Evolutionary conservation across 2,797 vertebrate genomes (phyloP).

Genomic region (Coregonus suidteri): DNA sequence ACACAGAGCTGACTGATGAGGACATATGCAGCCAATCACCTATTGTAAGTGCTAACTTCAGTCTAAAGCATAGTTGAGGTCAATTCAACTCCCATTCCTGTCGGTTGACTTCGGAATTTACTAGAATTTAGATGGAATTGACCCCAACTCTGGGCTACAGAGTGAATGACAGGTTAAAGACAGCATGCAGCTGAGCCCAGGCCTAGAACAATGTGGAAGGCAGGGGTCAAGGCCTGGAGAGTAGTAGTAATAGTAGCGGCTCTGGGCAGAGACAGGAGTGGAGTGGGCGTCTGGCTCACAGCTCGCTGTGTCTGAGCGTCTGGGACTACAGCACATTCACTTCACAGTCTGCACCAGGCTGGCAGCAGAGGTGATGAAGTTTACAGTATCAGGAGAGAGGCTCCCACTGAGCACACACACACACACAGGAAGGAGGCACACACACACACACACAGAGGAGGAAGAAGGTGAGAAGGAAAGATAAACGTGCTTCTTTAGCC

Average conservation of each 20-base stretch:
- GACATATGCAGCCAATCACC: background rate
- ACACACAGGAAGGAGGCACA: conserved; percentile 14
- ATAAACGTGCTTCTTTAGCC: background rate
- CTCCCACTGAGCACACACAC: conserved; percentile 55
- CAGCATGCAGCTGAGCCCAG: conserved; percentile 13
- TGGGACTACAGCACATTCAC: conserved; percentile 71
- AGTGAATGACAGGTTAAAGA: conserved; percentile 12
- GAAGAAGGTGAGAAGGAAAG: background rate
- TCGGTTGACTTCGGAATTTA: background rate
- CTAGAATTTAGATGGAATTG: background rate
- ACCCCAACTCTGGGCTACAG: too few species aligned
- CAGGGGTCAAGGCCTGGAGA: conserved; percentile 13
- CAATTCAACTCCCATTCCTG: background rate
- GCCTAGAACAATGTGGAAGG: background rate
- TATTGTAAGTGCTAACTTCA: background rate
- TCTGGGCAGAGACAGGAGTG: conserved; percentile 70
- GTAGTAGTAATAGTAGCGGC: conserved; percentile 65
- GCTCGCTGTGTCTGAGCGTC: conserved; percentile 70
- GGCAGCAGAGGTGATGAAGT: conserved; percentile 60
- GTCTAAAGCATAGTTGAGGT: background rate
- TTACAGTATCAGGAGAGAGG: conserved; percentile 32
- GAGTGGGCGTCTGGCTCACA: conserved; percentile 79
- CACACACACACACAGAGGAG: background rate
- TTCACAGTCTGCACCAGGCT: conserved; percentile 69
- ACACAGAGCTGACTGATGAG: background rate